phyloP scores from a whole-genome alignment of 2,888 invertebrate species.

The Meloe dianella region DNA sequence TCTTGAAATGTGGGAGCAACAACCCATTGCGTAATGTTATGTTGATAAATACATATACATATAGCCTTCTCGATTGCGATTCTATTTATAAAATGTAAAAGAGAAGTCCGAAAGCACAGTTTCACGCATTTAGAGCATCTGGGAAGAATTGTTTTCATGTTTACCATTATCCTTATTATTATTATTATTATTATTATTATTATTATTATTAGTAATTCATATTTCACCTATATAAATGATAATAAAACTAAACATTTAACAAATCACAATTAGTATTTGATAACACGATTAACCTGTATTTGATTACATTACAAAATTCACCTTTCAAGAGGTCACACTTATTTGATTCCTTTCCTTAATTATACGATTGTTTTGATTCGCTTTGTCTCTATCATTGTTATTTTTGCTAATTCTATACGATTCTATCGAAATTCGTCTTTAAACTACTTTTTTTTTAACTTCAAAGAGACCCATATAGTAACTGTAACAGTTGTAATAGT shows the following conservation, averaged over 20 bases:
- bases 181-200: conserved; percentile 8
- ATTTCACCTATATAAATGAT: background rate
- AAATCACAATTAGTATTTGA: background rate
- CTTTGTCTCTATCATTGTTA: background rate
- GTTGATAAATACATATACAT: conserved; percentile 32
- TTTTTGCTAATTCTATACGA: background rate
- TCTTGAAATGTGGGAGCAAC: conserved; percentile 28
- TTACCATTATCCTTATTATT: background rate
- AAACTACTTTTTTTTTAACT: background rate
- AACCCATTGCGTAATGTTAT: conserved; percentile 35
- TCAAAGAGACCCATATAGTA: background rate
- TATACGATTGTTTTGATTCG: background rate
- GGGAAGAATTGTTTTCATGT: background rate
- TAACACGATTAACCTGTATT: conserved; percentile 11
- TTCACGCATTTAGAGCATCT: conserved; percentile 11
- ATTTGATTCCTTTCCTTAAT: background rate
- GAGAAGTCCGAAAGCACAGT: background rate
- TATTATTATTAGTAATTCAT: conserved; percentile 1
- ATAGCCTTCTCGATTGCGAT: conserved; percentile 30
- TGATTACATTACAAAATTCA: conserved; percentile 1
- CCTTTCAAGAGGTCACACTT: background rate
- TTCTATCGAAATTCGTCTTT: background rate
- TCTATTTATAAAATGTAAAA: conserved; percentile 27
- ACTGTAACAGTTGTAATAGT: background rate
- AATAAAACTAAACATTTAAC: background rate